These are phyloP conservation scores for Panagrolaimus sp. DNA, from an alignment of 1,140 invertebrate genomes.

Conservation along the genomic window DNA sequence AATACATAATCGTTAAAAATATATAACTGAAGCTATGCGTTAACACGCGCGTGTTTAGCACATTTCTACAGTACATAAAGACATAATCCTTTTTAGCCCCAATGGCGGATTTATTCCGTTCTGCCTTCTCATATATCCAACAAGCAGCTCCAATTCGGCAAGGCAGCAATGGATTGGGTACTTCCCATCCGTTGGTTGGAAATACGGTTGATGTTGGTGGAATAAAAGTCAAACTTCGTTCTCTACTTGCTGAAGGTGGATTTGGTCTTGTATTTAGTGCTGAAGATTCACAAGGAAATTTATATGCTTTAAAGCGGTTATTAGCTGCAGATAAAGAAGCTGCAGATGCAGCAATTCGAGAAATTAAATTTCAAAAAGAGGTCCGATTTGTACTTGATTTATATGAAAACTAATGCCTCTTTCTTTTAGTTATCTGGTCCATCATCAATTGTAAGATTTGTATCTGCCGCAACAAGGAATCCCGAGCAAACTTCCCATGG, in stretches of 20 bases:
- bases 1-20: too few relatives aligned
- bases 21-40: too few relatives aligned
- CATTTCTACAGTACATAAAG: too few relatives aligned
- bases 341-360: conserved; percentile 43
- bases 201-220: conserved; percentile 42
- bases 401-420: too few relatives aligned
- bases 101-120: conserved; percentile 26
- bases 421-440: conserved; percentile 48
- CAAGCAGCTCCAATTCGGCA: conserved; percentile 21
- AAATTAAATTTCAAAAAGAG: conserved; percentile 49
- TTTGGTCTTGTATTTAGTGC: conserved; percentile 55
- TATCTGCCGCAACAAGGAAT: conserved; percentile 25
- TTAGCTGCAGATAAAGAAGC: conserved; percentile 46
- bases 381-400: conserved; percentile 17
- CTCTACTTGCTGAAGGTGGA: conserved; percentile 52
- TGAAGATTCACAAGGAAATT: conserved; percentile 46
- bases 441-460: conserved; percentile 45
- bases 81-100: too few relatives aligned
- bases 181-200: conserved; percentile 44
- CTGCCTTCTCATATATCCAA: conserved; percentile 33
- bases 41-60: too few relatives aligned
- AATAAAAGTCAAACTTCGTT: conserved; percentile 29
- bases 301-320: conserved; percentile 53
- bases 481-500: conserved; percentile 26
- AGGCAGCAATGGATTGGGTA: conserved; percentile 18